Evolutionary conservation across 2,888 invertebrate genomes (phyloP), one percentile per base, ranked within the genome.

Genomic region (Pardosa pseudoannulata): DNA sequence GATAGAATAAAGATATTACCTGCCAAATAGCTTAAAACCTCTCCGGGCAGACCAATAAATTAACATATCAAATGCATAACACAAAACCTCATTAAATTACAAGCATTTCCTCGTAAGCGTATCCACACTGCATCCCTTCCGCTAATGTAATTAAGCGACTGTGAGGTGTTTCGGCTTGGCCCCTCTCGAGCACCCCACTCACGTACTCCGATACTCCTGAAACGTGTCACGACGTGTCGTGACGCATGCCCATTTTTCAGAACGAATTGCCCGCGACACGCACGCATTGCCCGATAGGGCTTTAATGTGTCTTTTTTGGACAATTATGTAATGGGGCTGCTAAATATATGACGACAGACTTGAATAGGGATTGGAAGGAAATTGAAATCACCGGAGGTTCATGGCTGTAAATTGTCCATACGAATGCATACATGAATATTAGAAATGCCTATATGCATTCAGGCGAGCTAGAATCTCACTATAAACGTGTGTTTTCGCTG

Each of bases 241-340:
- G 82, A 71, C 82, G 68, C 31, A 31, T 23, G 50, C 23, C 56
- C 82, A 82, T 82, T 75, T 82, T 76, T 82, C 82, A 82, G 27
- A 29, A 36, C 27, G 50, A 64, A 82, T 76, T 70, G 75, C 64
- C 31, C 27, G 64, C 29, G 75, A 75, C 75, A 76, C 75, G 75
- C 75, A 46, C 82, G 75, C 68, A 75, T 82, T 76, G 71, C 74
- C 50, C 75, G 75, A 75, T 75, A 62, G 68, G 32, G 75, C 46
- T 75, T 75, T 75, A 82, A 75, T 82, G 75, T 82, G 75, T 82
- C 82, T 82, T 41, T 76, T 64, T 16, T 13, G 29, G 16, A 23
- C 82, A 56, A 75, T 75, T 71, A 70, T 83, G 76, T 83, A 83
- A 83, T 85, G 78, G 23, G 13, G 16, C 56, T 23, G 3, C 19